Evolutionary conservation across 1,140 invertebrate genomes (phyloP).

Genomic region (Drosophila watanabei): DNA sequence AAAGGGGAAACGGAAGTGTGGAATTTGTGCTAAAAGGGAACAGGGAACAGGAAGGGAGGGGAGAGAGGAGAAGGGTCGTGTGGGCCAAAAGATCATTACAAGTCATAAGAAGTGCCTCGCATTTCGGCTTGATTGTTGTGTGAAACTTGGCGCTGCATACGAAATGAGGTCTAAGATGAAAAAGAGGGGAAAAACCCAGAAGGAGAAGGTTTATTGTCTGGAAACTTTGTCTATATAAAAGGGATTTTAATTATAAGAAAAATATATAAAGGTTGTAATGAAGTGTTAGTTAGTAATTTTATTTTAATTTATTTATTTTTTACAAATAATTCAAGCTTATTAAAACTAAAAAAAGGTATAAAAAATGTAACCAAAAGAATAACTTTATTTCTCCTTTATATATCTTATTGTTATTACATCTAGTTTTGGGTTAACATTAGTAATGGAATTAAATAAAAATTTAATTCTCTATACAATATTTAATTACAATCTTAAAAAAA

Average conservation of each 20-base stretch:
- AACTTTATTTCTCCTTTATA: too few relatives aligned
- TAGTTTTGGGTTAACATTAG: too few relatives aligned
- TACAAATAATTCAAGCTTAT: too few relatives aligned
- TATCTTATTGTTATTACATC: too few relatives aligned
- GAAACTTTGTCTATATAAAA: not conserved
- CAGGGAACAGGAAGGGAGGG: constrained; percentile 31
- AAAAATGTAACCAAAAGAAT: too few relatives aligned
- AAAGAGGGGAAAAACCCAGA: not conserved
- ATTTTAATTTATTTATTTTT: too few relatives aligned
- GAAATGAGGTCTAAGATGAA: constrained; percentile 55
- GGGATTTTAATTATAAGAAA: not conserved
- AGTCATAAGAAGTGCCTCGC: constrained; percentile 55
- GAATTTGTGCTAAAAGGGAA: constrained; percentile 50
- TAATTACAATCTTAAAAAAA: too few relatives aligned
- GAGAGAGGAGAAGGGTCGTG: not conserved
- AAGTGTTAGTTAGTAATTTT: not conserved
- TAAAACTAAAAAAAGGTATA: too few relatives aligned
- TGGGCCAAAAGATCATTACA: constrained; percentile 60
- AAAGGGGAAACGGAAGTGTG: constrained; percentile 59
- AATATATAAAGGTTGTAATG: too few relatives aligned
- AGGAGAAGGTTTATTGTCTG: not conserved
- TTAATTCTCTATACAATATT: too few relatives aligned
- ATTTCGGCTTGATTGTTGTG: constrained; percentile 72
- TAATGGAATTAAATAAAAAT: too few relatives aligned
- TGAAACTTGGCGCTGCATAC: constrained; percentile 65